Evolutionary conservation across 2,797 vertebrate genomes (phyloP).

Genomic region (Rhyacichthys aspro): DNA sequence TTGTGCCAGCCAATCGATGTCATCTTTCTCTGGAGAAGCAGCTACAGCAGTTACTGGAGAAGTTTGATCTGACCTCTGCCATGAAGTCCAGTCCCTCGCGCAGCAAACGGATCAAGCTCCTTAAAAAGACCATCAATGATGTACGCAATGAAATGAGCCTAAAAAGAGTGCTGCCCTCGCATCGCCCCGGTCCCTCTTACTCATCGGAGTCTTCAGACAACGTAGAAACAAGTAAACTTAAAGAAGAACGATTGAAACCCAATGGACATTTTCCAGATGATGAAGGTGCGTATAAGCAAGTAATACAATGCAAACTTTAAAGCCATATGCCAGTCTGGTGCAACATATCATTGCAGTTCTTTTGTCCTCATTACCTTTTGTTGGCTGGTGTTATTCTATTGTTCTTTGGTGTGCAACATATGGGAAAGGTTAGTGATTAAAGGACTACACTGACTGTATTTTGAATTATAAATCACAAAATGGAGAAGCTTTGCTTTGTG

Average conservation of each 20-base stretch:
- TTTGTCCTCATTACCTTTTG: conserved; percentile 5
- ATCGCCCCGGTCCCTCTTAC: conserved; percentile 53
- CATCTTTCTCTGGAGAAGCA: conserved; percentile 90
- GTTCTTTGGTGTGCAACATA: background rate
- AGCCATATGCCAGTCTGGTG: conserved; percentile 15
- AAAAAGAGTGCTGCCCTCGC: conserved; percentile 78
- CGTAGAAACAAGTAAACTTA: conserved; percentile 65
- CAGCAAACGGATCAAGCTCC: conserved; percentile 93
- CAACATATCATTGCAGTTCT: conserved; percentile 23
- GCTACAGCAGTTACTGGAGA: conserved; percentile 92
- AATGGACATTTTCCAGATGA: conserved; percentile 85
- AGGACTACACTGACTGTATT: no score
- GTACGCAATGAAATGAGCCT: conserved; percentile 89
- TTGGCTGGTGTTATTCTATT: conserved; percentile 1
- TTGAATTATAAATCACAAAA: conserved; percentile 2
- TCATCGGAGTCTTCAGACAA: conserved; percentile 21
- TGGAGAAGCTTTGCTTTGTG: background rate
- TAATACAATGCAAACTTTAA: conserved; percentile 14
- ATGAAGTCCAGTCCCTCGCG: conserved; percentile 97
- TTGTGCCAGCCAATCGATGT: conserved; percentile 86
- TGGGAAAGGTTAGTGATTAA: no score
- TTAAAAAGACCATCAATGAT: conserved; percentile 92
- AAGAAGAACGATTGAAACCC: conserved; percentile 76
- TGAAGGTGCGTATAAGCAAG: conserved; percentile 82
- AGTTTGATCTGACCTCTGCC: conserved; percentile 90